Conservation (phyloP, 1,140 invertebrate genomes). For the Melipona quadrifasciata region DNA sequence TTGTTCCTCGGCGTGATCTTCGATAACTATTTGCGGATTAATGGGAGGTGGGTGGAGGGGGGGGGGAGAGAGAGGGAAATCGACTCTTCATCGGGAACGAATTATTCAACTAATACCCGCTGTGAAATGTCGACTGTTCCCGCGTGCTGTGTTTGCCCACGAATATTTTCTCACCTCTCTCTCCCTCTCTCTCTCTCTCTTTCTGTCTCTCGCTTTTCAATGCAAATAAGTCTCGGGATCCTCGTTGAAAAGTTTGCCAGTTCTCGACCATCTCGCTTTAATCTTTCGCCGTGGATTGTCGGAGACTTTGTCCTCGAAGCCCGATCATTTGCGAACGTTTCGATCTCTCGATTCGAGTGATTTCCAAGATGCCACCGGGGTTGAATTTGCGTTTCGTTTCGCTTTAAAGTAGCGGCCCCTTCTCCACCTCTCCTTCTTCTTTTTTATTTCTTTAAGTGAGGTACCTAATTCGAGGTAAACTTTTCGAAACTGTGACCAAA, state of each 20-base stretch:
- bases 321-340: neutral
- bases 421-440: rapidly evolving
- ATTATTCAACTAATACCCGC: conserved; percentile 11
- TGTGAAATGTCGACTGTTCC: conserved; percentile 1
- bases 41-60: neutral
- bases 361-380: neutral
- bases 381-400: neutral
- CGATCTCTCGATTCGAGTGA: neutral
- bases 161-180: conserved; percentile 1
- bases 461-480: no score
- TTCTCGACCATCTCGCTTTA: neutral
- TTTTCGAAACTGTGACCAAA: no score
- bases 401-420: neutral
- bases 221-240: conserved; percentile 2
- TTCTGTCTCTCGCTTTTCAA: neutral
- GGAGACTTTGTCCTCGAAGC: neutral
- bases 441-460: no score
- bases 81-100: conserved; percentile 15
- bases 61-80: neutral
- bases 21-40: conserved; percentile 38
- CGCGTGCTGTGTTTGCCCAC: neutral
- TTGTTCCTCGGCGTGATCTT: conserved; percentile 10
- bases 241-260: conserved; percentile 20
- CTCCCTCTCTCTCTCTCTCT: neutral
- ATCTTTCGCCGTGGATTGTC: neutral